These are phyloP conservation scores for Neogale vison DNA, from an alignment of 2,113 vertebrate species.

Conservation along the genomic window DNA sequence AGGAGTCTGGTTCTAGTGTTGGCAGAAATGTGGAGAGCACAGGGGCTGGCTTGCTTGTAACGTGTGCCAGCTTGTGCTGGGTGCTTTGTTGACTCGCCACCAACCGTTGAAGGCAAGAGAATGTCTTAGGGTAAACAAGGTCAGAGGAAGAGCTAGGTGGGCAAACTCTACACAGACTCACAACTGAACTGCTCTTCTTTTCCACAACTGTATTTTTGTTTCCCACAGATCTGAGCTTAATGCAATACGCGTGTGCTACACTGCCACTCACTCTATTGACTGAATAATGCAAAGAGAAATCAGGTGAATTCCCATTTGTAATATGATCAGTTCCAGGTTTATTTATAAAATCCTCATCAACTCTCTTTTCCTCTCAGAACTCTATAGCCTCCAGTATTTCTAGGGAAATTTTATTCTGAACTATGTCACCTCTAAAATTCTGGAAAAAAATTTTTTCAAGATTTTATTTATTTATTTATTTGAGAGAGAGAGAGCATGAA, in stretches of 20 bases:
- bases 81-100: background rate
- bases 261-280: background rate
- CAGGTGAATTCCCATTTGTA: constrained; percentile 9
- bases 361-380: constrained; percentile 10
- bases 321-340: background rate
- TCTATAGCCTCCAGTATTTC: constrained; percentile 2
- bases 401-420: constrained; percentile 45
- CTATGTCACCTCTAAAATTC: background rate
- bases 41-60: background rate
- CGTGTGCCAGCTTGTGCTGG: background rate
- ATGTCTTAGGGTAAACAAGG: background rate
- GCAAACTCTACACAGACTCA: background rate
- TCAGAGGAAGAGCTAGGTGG: background rate
- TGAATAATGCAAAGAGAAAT: background rate
- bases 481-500: no score
- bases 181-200: background rate
- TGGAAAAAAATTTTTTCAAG: background rate
- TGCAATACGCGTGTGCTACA: background rate
- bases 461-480: no score
- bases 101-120: background rate
- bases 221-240: background rate
- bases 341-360: constrained; percentile 44
- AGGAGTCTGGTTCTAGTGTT: background rate
- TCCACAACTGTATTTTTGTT: background rate
- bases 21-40: background rate